Evolutionary conservation across 2,888 invertebrate species (phyloP), one percentile per base, ranked within the genome.

Genomic region (Leucophenga maculata): DNA sequence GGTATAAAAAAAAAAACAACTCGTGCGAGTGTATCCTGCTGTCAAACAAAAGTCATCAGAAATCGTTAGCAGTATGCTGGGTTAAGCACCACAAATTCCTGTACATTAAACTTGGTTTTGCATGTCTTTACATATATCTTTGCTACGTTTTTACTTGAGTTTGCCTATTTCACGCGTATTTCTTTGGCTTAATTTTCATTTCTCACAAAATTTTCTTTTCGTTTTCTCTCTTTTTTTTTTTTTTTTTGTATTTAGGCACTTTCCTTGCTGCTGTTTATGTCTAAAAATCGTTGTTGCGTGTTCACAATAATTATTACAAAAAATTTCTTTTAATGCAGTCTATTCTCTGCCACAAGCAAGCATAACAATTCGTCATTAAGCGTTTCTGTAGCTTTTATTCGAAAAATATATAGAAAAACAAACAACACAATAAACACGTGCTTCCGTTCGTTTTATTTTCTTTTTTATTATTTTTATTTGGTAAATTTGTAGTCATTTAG

Each of bases 261-360:
- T 59, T 59, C n/a, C 6, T 32, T 54, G 54, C 20, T 54, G 54
- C 20, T 59, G 32, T 59, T 32, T 32, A n/a, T n/a, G 6, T 8
- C 50, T 57, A 13, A 57, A 59, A 59, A 59, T 59, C 32, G 32
- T 32, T 59, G 31, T 59, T 59, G 59, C 59, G 59, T 59, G 59
- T 32, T 59, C 14, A 16, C 32, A 59, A 32, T 26, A 59, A 59
- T 59, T 32, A 59, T 32, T 16, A 16, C 32, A 59, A 59, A 32
- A 59, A 8, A 26, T 26, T 55, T 20, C 26, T 11, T 55, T 26
- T 20, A 22, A 55, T 13, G 14, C 55, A 13, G 6, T 39, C 39
- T 8, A 39, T 39, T 39, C 39, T 39, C 8, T n/a, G n/a, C n/a
- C n/a, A n/a, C 48, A 4, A 48, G 16, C 4, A 13, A 48, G 50